Conservation (phyloP, 2,113 vertebrate genomes). For the Nibea coibor region DNA sequence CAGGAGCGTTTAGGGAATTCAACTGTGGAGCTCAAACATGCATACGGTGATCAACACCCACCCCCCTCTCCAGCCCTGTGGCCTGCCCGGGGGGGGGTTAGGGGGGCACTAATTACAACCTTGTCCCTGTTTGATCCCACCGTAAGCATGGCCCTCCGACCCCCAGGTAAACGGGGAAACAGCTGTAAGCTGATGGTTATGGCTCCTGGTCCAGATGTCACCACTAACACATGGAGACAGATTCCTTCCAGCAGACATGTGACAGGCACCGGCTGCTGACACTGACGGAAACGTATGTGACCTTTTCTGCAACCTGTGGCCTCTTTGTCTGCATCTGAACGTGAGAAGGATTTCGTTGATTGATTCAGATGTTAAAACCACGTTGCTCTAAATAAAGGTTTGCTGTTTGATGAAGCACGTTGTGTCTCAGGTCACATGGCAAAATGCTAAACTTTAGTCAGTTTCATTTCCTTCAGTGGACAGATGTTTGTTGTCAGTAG, state of each 20-base stretch:
- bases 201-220: conserved; percentile 66
- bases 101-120: conserved; percentile 62
- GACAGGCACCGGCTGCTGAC: conserved; percentile 3
- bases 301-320: background rate
- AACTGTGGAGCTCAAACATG: conserved; percentile 14
- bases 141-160: background rate
- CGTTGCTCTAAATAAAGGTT: background rate
- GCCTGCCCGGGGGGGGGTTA: conserved; percentile 32
- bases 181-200: conserved; percentile 62
- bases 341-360: background rate
- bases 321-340: background rate
- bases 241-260: background rate
- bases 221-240: background rate
- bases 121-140: conserved; percentile 59
- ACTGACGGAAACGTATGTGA: background rate
- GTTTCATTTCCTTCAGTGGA: background rate
- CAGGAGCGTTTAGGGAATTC: conserved; percentile 28
- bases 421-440: background rate
- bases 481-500: background rate
- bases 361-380: background rate
- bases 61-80: background rate
- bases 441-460: background rate
- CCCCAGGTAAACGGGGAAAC: conserved; percentile 49
- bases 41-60: background rate
- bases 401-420: background rate